These are phyloP conservation scores for Cynodonichthys magdalenae DNA, from an alignment of 2,797 vertebrate species.

Conservation along the genomic window DNA sequence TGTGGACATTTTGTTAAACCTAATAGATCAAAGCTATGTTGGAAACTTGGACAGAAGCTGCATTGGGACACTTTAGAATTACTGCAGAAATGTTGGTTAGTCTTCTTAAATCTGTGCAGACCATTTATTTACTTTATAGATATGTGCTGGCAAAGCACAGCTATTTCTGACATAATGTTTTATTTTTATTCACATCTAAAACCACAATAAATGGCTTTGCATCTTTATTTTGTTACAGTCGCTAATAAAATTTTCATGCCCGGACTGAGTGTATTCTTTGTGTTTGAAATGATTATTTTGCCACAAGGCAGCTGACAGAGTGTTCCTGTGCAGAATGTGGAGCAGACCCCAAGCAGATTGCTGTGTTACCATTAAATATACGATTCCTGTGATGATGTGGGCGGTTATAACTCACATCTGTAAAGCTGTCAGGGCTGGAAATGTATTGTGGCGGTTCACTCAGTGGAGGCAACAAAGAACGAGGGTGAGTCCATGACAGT, in stretches of 20 bases:
- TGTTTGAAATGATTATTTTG: slow-evolving; percentile 2
- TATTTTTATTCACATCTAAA: slow-evolving; percentile 3
- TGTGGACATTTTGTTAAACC: too few relatives aligned
- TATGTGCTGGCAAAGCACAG: neutral
- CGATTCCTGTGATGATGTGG: slow-evolving; percentile 3
- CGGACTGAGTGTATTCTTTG: neutral
- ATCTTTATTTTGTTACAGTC: neutral
- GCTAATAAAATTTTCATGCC: neutral
- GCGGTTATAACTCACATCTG: slow-evolving; percentile 13
- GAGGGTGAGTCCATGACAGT: slow-evolving; percentile 23
- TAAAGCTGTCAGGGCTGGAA: slow-evolving; percentile 9
- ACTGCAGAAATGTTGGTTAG: too few relatives aligned
- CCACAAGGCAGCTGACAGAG: neutral
- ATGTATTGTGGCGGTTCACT: neutral
- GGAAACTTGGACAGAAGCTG: too few relatives aligned
- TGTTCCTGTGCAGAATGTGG: neutral
- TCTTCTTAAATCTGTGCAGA: too few relatives aligned
- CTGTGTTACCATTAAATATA: slow-evolving; percentile 9
- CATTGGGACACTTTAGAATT: too few relatives aligned
- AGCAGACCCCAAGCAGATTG: slow-evolving; percentile 10
- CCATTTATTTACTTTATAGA: too few relatives aligned
- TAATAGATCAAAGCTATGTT: too few relatives aligned
- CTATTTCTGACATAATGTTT: neutral
- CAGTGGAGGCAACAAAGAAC: slow-evolving; percentile 5
- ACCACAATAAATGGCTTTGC: neutral